Evolutionary conservation across 2,888 invertebrate species (phyloP).

Genomic region (Mesorhabditis sp.): DNA sequence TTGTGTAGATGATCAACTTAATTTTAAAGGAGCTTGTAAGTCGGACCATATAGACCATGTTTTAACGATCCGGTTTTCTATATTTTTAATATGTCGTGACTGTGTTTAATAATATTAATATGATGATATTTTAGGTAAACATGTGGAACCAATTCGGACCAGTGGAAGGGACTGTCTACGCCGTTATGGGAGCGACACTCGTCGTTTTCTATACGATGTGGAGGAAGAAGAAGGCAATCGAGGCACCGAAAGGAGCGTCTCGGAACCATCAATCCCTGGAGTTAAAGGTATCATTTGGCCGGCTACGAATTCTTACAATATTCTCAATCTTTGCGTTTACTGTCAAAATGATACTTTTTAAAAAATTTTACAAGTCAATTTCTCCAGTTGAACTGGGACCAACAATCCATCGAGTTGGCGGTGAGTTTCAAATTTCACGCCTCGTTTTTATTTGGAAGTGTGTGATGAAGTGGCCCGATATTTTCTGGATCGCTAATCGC

Average conservation of each 20-base stretch:
- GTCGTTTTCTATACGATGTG: background rate
- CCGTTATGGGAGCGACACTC: background rate
- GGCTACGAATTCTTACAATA: background rate
- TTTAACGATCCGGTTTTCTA: too few relatives aligned
- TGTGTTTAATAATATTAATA: too few relatives aligned
- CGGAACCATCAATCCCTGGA: background rate
- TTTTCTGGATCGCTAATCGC: too few relatives aligned
- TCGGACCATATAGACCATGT: too few relatives aligned
- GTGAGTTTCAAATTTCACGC: background rate
- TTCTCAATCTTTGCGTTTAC: background rate
- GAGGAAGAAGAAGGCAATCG: slow-evolving; percentile 2
- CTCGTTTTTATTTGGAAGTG: too few relatives aligned
- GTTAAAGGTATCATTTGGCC: background rate
- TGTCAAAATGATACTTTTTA: too few relatives aligned
- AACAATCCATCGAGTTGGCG: background rate
- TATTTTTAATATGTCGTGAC: too few relatives aligned
- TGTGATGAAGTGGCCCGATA: too few relatives aligned
- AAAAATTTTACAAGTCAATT: background rate
- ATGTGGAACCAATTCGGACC: slow-evolving; percentile 5
- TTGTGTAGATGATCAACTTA: too few relatives aligned
- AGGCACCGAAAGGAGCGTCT: background rate
- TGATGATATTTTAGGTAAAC: background rate
- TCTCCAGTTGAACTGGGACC: background rate
- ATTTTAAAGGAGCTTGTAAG: too few relatives aligned
- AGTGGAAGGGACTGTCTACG: background rate